A percentile compares a stretch with the other conserved stretches of the same genome.
These are phyloP conservation scores for Caenorhabditis virilis DNA, from an alignment of 2,888 invertebrate species.

Conservation along the genomic window DNA sequence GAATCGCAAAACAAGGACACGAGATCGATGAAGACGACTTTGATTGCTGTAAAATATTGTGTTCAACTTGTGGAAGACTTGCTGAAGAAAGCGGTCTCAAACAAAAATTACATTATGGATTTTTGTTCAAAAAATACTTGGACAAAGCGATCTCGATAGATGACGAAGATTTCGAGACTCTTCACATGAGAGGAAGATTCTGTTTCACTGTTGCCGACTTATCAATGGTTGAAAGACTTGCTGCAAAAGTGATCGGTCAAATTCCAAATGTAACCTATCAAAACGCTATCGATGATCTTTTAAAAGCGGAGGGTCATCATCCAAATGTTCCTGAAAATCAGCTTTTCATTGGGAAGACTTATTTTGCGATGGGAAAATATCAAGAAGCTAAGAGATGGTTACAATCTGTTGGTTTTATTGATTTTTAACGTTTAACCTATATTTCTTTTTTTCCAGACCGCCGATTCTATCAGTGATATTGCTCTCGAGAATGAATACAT, in stretches of 20 bases:
- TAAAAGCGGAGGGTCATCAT: conserved; percentile 16
- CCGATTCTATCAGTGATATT: conserved; percentile 10
- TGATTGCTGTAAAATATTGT: conserved; percentile 27
- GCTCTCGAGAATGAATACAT: conserved; percentile 35
- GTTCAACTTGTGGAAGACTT: conserved; percentile 37
- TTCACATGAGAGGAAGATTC: conserved; percentile 49
- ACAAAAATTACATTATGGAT: conserved; percentile 40
- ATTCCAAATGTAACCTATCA: conserved; percentile 30
- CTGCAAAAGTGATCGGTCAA: conserved; percentile 31
- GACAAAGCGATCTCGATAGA: conserved; percentile 32
- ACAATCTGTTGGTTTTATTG: conserved; percentile 7
- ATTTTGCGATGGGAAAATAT: conserved; percentile 35
- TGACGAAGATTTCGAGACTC: conserved; percentile 34
- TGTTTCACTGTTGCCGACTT: conserved; percentile 36
- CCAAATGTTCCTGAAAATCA: conserved; percentile 39
- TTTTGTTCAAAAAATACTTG: conserved; percentile 39
- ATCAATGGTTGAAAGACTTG: conserved; percentile 26
- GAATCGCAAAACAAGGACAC: conserved; percentile 20
- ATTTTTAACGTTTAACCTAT: not conserved
- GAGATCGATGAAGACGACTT: conserved; percentile 14
- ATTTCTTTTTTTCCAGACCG: conserved; percentile 19
- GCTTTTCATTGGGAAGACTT: conserved; percentile 45
- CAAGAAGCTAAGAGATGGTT: conserved; percentile 37
- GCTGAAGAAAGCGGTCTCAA: conserved; percentile 43
- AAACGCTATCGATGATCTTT: conserved; percentile 39